These are phyloP conservation scores for Prolemur simus DNA, from an alignment of 2,113 vertebrate species.

Conservation along the genomic window DNA sequence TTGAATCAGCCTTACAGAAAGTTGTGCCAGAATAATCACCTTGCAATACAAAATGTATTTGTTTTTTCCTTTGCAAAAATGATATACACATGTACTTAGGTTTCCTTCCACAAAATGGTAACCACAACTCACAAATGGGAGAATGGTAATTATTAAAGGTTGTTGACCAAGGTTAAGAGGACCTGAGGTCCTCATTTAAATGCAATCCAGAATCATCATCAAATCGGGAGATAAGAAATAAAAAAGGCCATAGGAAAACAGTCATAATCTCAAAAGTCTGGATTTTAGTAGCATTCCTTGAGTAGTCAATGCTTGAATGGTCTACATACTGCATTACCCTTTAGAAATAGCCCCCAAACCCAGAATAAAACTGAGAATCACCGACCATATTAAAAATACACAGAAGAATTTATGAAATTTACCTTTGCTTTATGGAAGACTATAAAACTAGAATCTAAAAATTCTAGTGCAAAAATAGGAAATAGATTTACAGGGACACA, in stretches of 20 bases:
- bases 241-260: neutral
- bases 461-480: constrained; percentile 18
- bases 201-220: constrained; percentile 43
- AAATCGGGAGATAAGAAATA: neutral
- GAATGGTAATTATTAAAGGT: constrained; percentile 49
- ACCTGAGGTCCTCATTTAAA: constrained; percentile 45
- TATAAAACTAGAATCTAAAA: constrained; percentile 12
- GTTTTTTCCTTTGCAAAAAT: constrained; percentile 33
- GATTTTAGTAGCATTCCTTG: constrained; percentile 15
- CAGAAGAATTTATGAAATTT: constrained; percentile 24
- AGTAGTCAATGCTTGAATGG: neutral
- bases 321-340: neutral
- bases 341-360: constrained; percentile 27
- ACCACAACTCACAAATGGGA: constrained; percentile 36
- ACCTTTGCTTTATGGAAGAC: constrained; percentile 31
- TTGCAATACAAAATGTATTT: constrained; percentile 11
- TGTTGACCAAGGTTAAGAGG: constrained; percentile 32
- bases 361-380: constrained; percentile 25
- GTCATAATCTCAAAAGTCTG: constrained; percentile 9
- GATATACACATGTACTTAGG: neutral
- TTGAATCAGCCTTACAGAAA: constrained; percentile 22
- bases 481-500: constrained; percentile 3
- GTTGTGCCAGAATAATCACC: constrained; percentile 22
- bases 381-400: constrained; percentile 8
- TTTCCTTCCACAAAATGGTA: constrained; percentile 45